Conservation (phyloP, 92 coral and sea anemone genomes). For the Parazoanthus darwini region DNA sequence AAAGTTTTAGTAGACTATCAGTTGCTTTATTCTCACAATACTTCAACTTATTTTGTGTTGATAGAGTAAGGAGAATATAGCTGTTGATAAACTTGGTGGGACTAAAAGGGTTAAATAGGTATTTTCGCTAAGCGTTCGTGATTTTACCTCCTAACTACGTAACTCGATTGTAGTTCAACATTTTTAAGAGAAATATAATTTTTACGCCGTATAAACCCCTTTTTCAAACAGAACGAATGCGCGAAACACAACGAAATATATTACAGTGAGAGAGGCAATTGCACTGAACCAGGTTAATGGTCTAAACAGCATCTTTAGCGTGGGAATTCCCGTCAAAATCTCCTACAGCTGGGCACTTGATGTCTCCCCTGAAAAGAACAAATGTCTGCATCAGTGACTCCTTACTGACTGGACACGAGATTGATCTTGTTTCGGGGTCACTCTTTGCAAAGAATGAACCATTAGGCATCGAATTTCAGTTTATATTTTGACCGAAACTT, state of each 20-base stretch:
- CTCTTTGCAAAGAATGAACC: not conserved
- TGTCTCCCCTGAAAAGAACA: constrained; percentile 35
- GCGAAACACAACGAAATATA: constrained; percentile 7
- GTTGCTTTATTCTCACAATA: not conserved
- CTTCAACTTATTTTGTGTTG: not conserved
- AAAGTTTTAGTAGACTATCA: no score
- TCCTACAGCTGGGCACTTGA: constrained; percentile 33
- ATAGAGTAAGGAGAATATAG: not conserved
- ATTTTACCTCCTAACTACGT: not conserved
- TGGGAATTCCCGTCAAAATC: not conserved
- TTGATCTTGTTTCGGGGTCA: not conserved
- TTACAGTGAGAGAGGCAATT: not conserved
- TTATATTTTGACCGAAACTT: no score
- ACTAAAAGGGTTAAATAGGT: no score
- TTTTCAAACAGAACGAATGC: not conserved
- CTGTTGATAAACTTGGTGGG: not conserved
- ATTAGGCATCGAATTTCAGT: not conserved
- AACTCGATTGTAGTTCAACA: no score
- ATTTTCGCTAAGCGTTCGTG: not conserved
- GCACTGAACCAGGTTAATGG: not conserved
- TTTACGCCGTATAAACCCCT: not conserved
- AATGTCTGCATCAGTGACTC: no score
- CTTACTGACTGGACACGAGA: not conserved
- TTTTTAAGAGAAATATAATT: not conserved
- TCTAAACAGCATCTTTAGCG: not conserved